Percentiles rank a stretch among this genome's conserved stretches.
These are phyloP conservation scores for Drosophila fuyamai DNA, from an alignment of 1,140 invertebrate genomes.

Conservation along the genomic window DNA sequence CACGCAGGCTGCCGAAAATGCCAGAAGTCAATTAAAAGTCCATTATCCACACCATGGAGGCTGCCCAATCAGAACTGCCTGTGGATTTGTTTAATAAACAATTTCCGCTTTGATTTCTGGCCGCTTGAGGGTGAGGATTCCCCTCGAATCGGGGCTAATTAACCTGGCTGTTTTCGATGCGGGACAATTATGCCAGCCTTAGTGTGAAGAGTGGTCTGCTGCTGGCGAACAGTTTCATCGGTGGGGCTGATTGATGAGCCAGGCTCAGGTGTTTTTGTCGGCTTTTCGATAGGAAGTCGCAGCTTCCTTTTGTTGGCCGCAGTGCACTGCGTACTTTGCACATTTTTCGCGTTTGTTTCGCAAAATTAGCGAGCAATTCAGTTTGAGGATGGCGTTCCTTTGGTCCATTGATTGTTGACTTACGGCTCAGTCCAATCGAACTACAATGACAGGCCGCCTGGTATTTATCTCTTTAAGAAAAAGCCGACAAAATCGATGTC, in stretches of 20 bases:
- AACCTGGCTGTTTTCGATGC: conserved; percentile 26
- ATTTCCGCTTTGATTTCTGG: conserved; percentile 71
- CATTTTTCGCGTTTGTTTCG: conserved; percentile 61
- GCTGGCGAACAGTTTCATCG: conserved; percentile 22
- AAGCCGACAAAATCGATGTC: conserved; percentile 66
- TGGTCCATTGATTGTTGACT: conserved; percentile 59
- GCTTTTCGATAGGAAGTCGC: conserved; percentile 50
- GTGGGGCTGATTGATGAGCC: conserved; percentile 26
- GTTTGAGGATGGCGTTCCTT: conserved; percentile 42
- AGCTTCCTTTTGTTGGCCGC: conserved; percentile 59
- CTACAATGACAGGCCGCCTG: conserved; percentile 37
- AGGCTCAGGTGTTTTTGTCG: conserved; percentile 36
- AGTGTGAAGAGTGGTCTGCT: conserved; percentile 66
- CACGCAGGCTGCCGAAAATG: conserved; percentile 48
- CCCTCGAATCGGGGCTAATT: conserved; percentile 43
- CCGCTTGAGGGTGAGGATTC: conserved; percentile 27
- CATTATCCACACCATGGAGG: conserved; percentile 58
- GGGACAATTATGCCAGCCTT: conserved; percentile 56
- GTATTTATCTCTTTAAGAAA: conserved; percentile 58
- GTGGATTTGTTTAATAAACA: conserved; percentile 77
- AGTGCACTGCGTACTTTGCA: conserved; percentile 25
- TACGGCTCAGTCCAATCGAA: conserved; percentile 43
- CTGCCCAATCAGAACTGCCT: conserved; percentile 21
- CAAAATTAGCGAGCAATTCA: conserved; percentile 69
- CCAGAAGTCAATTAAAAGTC: conserved; percentile 69